phyloP scores from a whole-genome alignment of 1,140 invertebrate species.

The Acromyrmex heyeri region DNA sequence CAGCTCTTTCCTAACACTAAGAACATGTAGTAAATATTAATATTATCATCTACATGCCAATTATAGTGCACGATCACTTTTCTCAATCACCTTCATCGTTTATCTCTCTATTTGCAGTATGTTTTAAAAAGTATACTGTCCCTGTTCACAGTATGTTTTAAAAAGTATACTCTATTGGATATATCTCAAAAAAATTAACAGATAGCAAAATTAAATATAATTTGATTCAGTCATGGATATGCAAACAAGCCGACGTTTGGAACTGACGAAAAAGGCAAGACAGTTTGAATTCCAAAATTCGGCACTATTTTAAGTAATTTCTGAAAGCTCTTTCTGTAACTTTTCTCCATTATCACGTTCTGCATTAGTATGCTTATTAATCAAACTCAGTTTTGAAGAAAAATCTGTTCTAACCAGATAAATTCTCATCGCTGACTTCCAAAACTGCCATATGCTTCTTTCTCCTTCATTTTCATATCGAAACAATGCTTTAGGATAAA shows the following conservation, averaged over 20 bases:
- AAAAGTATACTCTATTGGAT: constrained; percentile 1
- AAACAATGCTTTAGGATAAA: constrained; percentile 9
- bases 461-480: background rate
- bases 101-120: constrained; percentile 5
- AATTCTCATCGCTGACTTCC: background rate
- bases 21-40: constrained; percentile 75
- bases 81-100: background rate
- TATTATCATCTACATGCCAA: constrained; percentile 57
- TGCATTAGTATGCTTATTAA: background rate
- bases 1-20: constrained; percentile 68
- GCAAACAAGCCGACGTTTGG: constrained; percentile 17
- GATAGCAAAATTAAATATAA: constrained; percentile 30
- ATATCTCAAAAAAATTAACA: constrained; percentile 38
- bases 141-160: constrained; percentile 12
- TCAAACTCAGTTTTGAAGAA: constrained; percentile 4
- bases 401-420: constrained; percentile 5
- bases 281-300: constrained; percentile 35
- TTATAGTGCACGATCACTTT: constrained; percentile 45
- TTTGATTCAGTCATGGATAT: constrained; percentile 46
- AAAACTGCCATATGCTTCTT: constrained; percentile 2
- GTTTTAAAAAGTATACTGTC: constrained; percentile 23
- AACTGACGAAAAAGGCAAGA: constrained; percentile 25
- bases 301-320: constrained; percentile 38
- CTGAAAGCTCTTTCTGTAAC: background rate
- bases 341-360: background rate